A percentile compares a stretch with the other conserved stretches of the same genome.
Evolutionary conservation across 2,797 vertebrate genomes (phyloP).

Genomic region (Erithacus rubecula): DNA sequence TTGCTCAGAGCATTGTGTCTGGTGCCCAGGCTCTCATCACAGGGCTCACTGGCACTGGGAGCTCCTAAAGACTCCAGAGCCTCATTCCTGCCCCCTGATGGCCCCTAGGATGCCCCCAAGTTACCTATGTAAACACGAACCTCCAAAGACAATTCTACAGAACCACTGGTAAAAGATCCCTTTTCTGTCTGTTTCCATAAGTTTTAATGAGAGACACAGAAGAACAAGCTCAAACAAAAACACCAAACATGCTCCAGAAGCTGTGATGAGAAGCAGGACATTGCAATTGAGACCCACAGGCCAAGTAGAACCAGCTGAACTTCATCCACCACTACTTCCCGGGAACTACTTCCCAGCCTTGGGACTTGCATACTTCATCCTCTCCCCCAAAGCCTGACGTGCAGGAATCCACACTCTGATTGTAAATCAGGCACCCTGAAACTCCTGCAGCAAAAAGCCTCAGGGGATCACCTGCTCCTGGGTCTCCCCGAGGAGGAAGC

Average conservation of each 20-base stretch:
- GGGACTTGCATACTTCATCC: neutral
- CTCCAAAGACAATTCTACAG: neutral
- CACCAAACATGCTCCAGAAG: rapidly evolving
- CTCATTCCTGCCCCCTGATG: neutral
- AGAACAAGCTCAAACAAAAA: neutral
- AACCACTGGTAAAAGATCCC: neutral
- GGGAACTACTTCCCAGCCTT: neutral
- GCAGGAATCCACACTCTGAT: neutral
- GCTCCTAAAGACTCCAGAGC: neutral
- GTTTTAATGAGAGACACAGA: neutral
- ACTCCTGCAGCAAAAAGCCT: neutral
- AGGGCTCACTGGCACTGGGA: neutral
- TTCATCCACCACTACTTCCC: neutral
- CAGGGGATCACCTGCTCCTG: neutral
- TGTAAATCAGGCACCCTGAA: neutral
- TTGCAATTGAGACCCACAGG: neutral
- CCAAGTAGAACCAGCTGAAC: neutral
- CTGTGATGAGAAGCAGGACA: neutral
- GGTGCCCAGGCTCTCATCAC: neutral
- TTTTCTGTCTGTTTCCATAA: neutral
- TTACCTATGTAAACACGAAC: neutral
- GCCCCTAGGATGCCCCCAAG: rapidly evolving
- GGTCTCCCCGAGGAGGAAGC: neutral
- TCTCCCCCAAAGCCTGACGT: neutral
- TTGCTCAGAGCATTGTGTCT: neutral